Percentiles rank a stretch among this genome's conserved stretches.
Conservation (phyloP, 2,888 invertebrate genomes). For the Rhodophaea formosa region DNA sequence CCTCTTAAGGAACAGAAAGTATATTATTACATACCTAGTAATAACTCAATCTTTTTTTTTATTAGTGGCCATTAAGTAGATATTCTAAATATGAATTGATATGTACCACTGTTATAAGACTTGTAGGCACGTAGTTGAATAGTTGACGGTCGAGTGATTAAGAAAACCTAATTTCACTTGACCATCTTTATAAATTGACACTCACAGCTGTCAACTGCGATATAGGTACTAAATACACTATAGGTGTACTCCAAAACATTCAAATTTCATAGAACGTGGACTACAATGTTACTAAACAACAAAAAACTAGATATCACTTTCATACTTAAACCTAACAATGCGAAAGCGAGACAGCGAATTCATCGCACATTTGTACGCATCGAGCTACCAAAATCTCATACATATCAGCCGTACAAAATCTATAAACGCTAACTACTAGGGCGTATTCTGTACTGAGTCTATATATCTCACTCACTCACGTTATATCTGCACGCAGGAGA, state of each 20-base stretch:
- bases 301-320: conserved; percentile 14
- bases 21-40: no score
- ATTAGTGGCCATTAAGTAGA: neutral
- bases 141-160: neutral
- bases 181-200: neutral
- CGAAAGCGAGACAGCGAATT: conserved; percentile 17
- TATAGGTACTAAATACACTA: neutral
- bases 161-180: neutral
- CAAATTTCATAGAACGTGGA: neutral
- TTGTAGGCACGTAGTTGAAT: conserved; percentile 2
- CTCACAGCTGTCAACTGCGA: neutral
- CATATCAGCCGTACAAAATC: neutral
- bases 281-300: neutral
- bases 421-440: no score
- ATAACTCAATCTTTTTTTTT: no score
- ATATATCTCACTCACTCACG: neutral
- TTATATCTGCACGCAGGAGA: neutral
- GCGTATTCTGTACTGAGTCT: neutral
- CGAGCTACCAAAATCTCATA: neutral
- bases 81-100: conserved; percentile 2
- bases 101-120: neutral
- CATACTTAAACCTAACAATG: conserved; percentile 21
- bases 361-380: conserved; percentile 9
- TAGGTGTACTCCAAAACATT: neutral
- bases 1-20: no score